Conservation (phyloP, 1,140 invertebrate species). For the Frieseomelitta varia region DNA sequence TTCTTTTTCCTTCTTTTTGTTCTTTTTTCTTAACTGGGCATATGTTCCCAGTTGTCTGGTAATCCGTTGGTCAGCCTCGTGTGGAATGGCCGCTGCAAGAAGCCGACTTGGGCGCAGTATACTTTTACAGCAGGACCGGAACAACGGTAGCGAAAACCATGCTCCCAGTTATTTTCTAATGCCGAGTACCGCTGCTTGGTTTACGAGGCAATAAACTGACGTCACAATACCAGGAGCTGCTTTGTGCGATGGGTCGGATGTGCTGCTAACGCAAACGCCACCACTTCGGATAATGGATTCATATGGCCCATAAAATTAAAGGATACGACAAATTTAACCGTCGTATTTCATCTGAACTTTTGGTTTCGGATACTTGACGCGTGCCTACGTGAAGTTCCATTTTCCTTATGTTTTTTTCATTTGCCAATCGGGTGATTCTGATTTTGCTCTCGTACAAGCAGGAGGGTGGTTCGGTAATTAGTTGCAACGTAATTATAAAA, state of each 20-base stretch:
- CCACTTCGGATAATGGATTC: conserved; percentile 81
- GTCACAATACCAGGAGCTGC: conserved; percentile 73
- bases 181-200: conserved; percentile 70
- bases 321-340: conserved; percentile 80
- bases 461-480: too few relatives aligned
- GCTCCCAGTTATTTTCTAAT: conserved; percentile 76
- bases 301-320: conserved; percentile 79
- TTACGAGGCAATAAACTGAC: conserved; percentile 81
- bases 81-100: conserved; percentile 13
- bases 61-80: background rate
- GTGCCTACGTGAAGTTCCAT: conserved; percentile 12
- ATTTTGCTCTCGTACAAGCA: background rate
- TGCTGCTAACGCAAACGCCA: conserved; percentile 71
- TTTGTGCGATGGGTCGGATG: conserved; percentile 46
- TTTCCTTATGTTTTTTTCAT: background rate
- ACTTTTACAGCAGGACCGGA: conserved; percentile 51
- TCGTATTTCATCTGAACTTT: conserved; percentile 65
- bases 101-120: conserved; percentile 7
- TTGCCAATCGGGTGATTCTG: background rate
- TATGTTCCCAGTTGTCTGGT: conserved; percentile 1
- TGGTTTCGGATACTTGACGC: conserved; percentile 36
- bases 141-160: conserved; percentile 43
- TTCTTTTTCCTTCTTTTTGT: background rate
- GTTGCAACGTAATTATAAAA: too few relatives aligned
- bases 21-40: background rate